These are phyloP conservation scores for Timema cristinae DNA, from an alignment of 2,888 invertebrate species.

Conservation along the genomic window DNA sequence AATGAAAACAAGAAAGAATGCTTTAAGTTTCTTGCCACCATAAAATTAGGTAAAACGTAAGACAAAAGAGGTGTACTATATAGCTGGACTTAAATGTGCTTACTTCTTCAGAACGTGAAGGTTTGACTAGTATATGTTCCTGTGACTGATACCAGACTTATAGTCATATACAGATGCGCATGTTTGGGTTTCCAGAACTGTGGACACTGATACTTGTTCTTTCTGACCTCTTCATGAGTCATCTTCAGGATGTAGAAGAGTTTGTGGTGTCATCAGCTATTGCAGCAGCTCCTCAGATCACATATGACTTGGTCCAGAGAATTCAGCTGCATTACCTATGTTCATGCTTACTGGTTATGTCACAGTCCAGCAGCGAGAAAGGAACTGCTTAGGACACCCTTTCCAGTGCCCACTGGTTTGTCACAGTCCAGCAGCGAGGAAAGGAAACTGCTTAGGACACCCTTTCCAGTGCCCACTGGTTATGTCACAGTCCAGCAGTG, in stretches of 20 bases:
- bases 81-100: not conserved
- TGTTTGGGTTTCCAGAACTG: not conserved
- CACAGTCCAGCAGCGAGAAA: too few species aligned
- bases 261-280: constrained; percentile 1
- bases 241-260: constrained; percentile 1
- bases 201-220: constrained; percentile 11
- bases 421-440: too few species aligned
- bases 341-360: constrained; percentile 3
- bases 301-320: not conserved
- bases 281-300: not conserved
- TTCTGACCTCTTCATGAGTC: not conserved
- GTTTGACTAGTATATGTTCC: not conserved
- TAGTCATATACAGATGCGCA: constrained; percentile 10
- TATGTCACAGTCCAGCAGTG: too few species aligned
- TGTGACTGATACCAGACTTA: not conserved
- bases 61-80: constrained; percentile 9
- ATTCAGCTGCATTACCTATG: not conserved
- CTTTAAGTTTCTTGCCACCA: constrained; percentile 1
- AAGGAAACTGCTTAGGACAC: too few species aligned
- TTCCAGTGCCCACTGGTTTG: too few species aligned
- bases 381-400: not conserved
- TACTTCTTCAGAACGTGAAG: not conserved
- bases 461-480: too few species aligned
- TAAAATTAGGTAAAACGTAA: not conserved
- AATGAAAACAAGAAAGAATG: not conserved